These are phyloP conservation scores for Tachysurus fulvidraco DNA, from an alignment of 2,113 vertebrate species.

Conservation along the genomic window DNA sequence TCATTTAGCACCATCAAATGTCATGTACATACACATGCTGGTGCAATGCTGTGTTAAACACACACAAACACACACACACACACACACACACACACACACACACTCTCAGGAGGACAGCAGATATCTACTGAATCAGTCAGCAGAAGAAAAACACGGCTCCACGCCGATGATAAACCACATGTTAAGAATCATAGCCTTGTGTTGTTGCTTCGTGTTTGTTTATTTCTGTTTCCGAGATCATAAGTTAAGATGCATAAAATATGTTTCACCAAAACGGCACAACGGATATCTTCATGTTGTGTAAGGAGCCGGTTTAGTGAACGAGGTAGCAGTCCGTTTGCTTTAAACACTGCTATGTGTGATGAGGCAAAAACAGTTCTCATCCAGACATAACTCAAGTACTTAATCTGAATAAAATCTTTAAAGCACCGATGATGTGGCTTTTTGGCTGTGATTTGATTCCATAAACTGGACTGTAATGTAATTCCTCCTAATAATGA, in stretches of 20 bases:
- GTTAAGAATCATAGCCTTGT: not conserved
- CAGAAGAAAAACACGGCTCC: not conserved
- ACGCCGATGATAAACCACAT: not conserved
- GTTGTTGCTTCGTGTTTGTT: not conserved
- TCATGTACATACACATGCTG: not conserved
- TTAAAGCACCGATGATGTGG: not conserved
- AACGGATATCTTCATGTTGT: not conserved
- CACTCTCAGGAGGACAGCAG: not conserved
- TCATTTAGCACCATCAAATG: slow-evolving; percentile 16
- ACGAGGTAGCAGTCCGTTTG: not conserved
- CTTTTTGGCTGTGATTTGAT: not conserved
- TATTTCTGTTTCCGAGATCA: not conserved
- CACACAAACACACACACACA: not conserved
- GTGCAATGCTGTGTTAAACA: not conserved
- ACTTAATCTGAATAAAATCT: not conserved
- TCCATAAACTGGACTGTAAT: not conserved
- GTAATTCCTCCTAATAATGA: not conserved
- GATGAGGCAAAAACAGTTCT: not conserved
- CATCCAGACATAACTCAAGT: not conserved
- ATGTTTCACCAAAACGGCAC: not conserved
- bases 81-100: not conserved
- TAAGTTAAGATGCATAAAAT: not conserved
- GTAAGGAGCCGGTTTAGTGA: not conserved
- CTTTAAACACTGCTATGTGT: not conserved
- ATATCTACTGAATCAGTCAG: too few species aligned